Percentiles rank a stretch among this genome's conserved stretches.
phyloP scores from a whole-genome alignment of 2,888 invertebrate species.

The Drosophila mayaguana region DNA sequence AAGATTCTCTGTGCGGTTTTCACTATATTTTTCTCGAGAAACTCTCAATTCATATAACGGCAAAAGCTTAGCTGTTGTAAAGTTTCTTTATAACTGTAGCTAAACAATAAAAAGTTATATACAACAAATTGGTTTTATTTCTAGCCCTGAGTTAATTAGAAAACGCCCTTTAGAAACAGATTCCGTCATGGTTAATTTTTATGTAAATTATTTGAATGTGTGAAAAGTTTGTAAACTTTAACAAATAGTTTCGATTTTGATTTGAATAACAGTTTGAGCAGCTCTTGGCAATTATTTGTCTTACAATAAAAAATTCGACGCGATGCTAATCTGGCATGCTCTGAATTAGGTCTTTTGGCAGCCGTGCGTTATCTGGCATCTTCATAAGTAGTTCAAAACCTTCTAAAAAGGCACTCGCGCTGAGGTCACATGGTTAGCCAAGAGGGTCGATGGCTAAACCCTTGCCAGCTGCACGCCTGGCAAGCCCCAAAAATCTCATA shows the following conservation, averaged over 20 bases:
- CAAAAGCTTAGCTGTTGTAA: neutral
- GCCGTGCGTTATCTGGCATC: slow-evolving; percentile 66
- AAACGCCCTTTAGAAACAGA: neutral
- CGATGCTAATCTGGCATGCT: neutral
- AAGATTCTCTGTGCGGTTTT: neutral
- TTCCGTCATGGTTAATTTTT: neutral
- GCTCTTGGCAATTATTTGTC: neutral
- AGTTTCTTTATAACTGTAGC: neutral
- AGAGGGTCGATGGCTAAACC: slow-evolving; percentile 34
- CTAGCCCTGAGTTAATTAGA: neutral
- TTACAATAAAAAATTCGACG: neutral
- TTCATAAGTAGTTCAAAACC: slow-evolving; percentile 32
- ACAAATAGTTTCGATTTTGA: neutral
- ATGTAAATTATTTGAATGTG: neutral
- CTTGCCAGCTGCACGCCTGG: slow-evolving; percentile 17
- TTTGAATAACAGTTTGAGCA: neutral
- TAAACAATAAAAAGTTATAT: neutral
- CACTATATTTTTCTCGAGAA: neutral
- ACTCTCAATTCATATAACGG: neutral
- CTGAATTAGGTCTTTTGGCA: slow-evolving; percentile 9
- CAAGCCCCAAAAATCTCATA: slow-evolving; percentile 14
- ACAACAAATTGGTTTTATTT: neutral
- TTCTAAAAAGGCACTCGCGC: slow-evolving; percentile 39
- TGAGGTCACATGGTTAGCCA: slow-evolving; percentile 46
- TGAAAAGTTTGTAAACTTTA: neutral